Conservation (phyloP, 1,140 invertebrate genomes). For the Drosophila albomicans region DNA sequence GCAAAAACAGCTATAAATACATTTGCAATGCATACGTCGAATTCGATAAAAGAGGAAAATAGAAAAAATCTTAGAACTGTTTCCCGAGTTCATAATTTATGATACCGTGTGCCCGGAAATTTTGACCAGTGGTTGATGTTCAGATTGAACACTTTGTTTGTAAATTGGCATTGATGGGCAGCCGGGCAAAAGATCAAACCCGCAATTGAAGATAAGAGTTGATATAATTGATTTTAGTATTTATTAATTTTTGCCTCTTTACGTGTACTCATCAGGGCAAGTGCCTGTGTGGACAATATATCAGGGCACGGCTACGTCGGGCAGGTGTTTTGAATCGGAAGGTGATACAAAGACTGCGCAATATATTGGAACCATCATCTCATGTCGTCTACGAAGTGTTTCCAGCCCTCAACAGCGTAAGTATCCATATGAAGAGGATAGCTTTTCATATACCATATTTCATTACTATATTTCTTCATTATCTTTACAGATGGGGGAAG, state of each 20-base stretch:
- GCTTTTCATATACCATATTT: not conserved
- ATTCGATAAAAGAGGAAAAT: conserved; percentile 18
- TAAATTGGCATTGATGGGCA: conserved; percentile 20
- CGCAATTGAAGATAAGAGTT: conserved; percentile 19
- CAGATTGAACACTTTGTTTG: not conserved
- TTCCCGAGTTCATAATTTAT: conserved; percentile 43
- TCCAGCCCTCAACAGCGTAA: conserved; percentile 80
- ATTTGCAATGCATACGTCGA: conserved; percentile 1
- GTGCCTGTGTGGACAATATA: conserved; percentile 83
- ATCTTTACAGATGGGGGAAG: conserved; percentile 77
- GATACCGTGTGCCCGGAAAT: conserved; percentile 41
- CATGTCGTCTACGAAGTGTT: conserved; percentile 82
- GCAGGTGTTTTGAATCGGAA: conserved; percentile 83
- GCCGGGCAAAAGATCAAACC: conserved; percentile 53
- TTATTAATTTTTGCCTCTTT: conserved; percentile 50
- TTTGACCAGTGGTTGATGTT: conserved; percentile 43
- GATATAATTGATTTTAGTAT: conserved; percentile 48
- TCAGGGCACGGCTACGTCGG: conserved; percentile 75
- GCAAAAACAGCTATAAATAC: conserved; percentile 32
- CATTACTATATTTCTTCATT: not conserved
- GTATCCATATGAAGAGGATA: conserved; percentile 17
- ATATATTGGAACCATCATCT: conserved; percentile 78
- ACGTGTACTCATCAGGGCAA: conserved; percentile 64
- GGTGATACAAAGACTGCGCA: conserved; percentile 76
- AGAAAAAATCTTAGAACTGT: conserved; percentile 18